These are phyloP conservation scores for Aphodius sticticus DNA, from an alignment of 2,888 invertebrate genomes.

Conservation along the genomic window DNA sequence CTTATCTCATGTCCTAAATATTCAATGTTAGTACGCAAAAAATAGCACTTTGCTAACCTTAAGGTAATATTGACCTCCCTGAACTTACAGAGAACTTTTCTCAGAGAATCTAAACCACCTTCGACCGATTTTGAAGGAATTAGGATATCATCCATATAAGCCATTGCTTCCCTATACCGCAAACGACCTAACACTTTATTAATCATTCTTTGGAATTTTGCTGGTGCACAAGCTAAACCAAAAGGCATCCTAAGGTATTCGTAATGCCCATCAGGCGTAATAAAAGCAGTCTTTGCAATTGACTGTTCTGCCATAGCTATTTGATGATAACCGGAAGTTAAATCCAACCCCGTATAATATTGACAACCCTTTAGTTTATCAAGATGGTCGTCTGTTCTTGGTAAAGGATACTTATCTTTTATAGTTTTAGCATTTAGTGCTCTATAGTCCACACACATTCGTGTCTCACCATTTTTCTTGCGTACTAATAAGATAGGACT, in stretches of 20 bases:
- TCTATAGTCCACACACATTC: constrained; percentile 49
- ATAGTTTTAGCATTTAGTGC: constrained; percentile 49
- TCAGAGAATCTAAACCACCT: background rate
- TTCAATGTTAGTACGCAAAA: constrained; percentile 33
- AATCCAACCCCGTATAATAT: constrained; percentile 44
- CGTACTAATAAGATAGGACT: constrained; percentile 39
- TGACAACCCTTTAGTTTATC: constrained; percentile 44
- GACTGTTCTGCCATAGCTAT: constrained; percentile 46
- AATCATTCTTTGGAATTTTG: constrained; percentile 39
- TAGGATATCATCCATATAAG: constrained; percentile 27
- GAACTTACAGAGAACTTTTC: constrained; percentile 32
- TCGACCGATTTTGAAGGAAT: constrained; percentile 9
- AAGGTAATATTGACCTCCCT: constrained; percentile 45
- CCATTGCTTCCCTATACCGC: constrained; percentile 15
- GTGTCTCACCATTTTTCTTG: constrained; percentile 43
- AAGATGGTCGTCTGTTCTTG: constrained; percentile 36
- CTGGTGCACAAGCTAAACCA: constrained; percentile 52
- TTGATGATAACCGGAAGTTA: constrained; percentile 21
- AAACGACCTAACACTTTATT: constrained; percentile 11
- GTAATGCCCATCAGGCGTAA: constrained; percentile 43
- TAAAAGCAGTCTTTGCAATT: constrained; percentile 45
- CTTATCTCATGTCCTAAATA: constrained; percentile 38
- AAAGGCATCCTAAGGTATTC: constrained; percentile 52
- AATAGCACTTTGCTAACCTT: constrained; percentile 46
- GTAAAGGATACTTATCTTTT: constrained; percentile 50